A percentile compares a stretch with the other conserved stretches of the same genome.
These are phyloP conservation scores for Drosophila monieri DNA, from an alignment of 2,888 invertebrate genomes.

Conservation along the genomic window DNA sequence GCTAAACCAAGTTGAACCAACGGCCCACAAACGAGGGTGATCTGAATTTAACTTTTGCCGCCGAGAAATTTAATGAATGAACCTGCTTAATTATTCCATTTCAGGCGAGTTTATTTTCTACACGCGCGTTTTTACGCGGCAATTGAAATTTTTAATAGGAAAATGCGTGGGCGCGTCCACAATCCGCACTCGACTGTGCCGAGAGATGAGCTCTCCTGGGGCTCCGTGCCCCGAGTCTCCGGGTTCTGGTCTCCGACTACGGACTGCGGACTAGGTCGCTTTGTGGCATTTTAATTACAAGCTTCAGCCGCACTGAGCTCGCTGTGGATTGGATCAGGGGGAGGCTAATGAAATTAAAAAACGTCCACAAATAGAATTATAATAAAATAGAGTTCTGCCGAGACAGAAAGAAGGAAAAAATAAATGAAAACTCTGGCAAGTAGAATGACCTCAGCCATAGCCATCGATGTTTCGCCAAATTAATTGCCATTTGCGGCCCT, in stretches of 20 bases:
- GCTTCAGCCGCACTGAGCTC: constrained; percentile 44
- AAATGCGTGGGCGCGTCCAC: constrained; percentile 79
- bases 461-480: constrained; percentile 50
- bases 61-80: constrained; percentile 70
- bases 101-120: constrained; percentile 77
- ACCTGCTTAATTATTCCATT: constrained; percentile 75
- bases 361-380: constrained; percentile 73
- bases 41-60: constrained; percentile 69
- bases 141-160: constrained; percentile 80
- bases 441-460: constrained; percentile 18
- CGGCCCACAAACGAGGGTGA: background rate
- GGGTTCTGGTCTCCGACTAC: background rate
- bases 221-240: constrained; percentile 8
- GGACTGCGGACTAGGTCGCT: constrained; percentile 45
- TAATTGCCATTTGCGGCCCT: constrained; percentile 66
- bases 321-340: constrained; percentile 4
- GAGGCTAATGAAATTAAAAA: constrained; percentile 74
- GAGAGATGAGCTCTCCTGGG: constrained; percentile 43
- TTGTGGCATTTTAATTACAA: constrained; percentile 79
- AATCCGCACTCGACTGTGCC: constrained; percentile 67
- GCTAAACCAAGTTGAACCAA: constrained; percentile 26
- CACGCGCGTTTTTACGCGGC: constrained; percentile 79
- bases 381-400: constrained; percentile 68
- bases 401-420: background rate
- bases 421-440: constrained; percentile 7